Base-by-base conservation (phyloP, 1,140 invertebrate species). In the Geopemphigus sp. region DNA sequence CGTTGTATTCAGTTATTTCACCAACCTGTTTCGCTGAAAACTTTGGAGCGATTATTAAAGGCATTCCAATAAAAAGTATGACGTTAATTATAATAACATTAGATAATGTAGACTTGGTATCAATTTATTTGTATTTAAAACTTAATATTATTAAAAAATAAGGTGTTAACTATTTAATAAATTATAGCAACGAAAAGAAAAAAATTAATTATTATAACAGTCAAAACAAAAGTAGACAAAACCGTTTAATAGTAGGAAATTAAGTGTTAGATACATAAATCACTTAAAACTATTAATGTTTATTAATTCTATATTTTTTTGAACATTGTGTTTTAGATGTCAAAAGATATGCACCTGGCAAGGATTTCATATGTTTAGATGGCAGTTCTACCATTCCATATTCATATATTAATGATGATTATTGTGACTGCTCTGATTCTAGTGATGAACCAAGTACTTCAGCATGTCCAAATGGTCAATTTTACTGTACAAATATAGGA, bases 401-500 rank as follows among this genome's bases (percentile, higher is more conserved):
- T 86, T 87, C 88, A 47, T 90, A 92, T 84, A 90, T 98, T 22
- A 99, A 99, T 86, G 98, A 99, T 86, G 95, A 99, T 87, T 99
- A 96, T 86, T 99, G 98, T 88, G 98, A 99, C 86, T 99, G 98
- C 87, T 14, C 39, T 26, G 95, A 97, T 86, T 96, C 94, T 32
- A 95, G 93, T 84, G 98, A 99, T 87, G 98, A 99, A 85, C 97
- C 97, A 53, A 96, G 97, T 64, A 99, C 98, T 1, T 87, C 95
- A 11, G 97, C 97, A 3, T 98, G 97, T 85, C 85, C 90, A 0
- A 92, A 95, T 85, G 93, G 93, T 1, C 86, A 84, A 54, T 99
- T 99, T 85, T 92, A 95, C 85, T 99, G 98, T 85, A 89, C 92
- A 59, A 99, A 99, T 87, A 88, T 90, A 61, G 96, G 96, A 5